Evolutionary conservation across 2,113 vertebrate genomes (phyloP).

Genomic region (Haemorhous mexicanus): DNA sequence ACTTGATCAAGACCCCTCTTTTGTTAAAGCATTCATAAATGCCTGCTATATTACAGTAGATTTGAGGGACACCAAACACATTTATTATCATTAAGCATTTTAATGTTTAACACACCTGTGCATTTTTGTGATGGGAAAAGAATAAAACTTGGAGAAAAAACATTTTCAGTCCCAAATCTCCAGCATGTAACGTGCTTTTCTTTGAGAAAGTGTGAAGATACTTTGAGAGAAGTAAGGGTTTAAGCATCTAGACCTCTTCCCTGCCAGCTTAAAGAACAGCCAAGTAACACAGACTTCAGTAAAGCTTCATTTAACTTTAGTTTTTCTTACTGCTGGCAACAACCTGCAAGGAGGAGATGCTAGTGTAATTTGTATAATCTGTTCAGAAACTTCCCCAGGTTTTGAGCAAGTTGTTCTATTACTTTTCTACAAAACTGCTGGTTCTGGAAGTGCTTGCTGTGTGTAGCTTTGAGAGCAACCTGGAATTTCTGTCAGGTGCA

Average conservation of each 20-base stretch:
- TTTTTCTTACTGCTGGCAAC: background rate
- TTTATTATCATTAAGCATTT: background rate
- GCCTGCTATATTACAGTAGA: background rate
- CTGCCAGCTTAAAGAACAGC: background rate
- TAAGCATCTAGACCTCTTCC: background rate
- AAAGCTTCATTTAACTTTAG: background rate
- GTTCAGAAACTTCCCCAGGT: background rate
- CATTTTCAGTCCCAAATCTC: background rate
- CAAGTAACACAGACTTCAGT: background rate
- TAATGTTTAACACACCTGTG: fast-evolving
- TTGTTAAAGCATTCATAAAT: background rate
- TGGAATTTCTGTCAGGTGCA: background rate
- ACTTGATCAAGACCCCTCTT: background rate
- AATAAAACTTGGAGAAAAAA: background rate
- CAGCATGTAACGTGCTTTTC: background rate
- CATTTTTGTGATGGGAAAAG: background rate
- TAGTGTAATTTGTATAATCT: background rate
- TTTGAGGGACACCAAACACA: background rate
- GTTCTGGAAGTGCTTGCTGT: background rate
- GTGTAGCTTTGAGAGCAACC: background rate
- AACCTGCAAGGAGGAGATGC: background rate
- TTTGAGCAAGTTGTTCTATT: background rate
- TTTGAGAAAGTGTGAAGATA: background rate
- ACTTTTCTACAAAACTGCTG: background rate
- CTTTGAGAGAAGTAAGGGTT: background rate